A percentile compares a stretch with the other conserved stretches of the same genome.
phyloP scores from a whole-genome alignment of 2,888 invertebrate genomes.

The Dolichomitus sp. region DNA sequence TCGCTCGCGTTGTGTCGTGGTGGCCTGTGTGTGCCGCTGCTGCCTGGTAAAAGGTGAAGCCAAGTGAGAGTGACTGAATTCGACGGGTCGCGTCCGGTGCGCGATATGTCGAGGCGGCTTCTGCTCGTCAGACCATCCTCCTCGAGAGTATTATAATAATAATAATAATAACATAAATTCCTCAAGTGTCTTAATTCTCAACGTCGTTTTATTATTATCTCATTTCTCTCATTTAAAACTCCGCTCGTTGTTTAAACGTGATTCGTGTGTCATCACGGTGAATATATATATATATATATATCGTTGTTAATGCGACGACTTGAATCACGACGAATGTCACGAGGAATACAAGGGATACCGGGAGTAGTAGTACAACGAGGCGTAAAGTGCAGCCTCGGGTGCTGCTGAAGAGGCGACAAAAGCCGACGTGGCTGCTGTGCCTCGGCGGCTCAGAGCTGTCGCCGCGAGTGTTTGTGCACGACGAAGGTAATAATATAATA shows the following conservation, averaged over 20 bases:
- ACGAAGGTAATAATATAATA: not conserved
- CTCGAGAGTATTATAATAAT: constrained; percentile 15
- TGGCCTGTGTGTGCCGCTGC: constrained; percentile 43
- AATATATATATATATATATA: constrained; percentile 9
- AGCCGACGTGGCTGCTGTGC: constrained; percentile 47
- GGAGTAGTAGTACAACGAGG: constrained; percentile 52
- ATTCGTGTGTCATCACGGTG: not conserved
- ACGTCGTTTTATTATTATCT: not conserved
- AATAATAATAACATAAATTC: not conserved
- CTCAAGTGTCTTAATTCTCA: constrained; percentile 9
- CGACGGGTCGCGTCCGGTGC: constrained; percentile 34
- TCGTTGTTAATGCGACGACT: not conserved
- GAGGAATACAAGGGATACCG: constrained; percentile 30
- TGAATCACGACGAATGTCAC: constrained; percentile 10
- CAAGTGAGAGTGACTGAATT: constrained; percentile 65
- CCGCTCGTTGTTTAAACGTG: not conserved
- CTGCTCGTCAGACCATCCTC: not conserved
- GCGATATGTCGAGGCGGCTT: constrained; percentile 20
- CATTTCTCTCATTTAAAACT: not conserved
- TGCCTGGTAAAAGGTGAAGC: constrained; percentile 57
- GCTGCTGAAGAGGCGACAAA: constrained; percentile 23
- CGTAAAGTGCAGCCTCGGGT: constrained; percentile 67
- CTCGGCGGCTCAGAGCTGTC: constrained; percentile 9
- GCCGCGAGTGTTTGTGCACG: constrained; percentile 39
- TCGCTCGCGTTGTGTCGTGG: constrained; percentile 51